Evolutionary conservation across 1,140 invertebrate genomes (phyloP).

Genomic region (Drosophila santomea): DNA sequence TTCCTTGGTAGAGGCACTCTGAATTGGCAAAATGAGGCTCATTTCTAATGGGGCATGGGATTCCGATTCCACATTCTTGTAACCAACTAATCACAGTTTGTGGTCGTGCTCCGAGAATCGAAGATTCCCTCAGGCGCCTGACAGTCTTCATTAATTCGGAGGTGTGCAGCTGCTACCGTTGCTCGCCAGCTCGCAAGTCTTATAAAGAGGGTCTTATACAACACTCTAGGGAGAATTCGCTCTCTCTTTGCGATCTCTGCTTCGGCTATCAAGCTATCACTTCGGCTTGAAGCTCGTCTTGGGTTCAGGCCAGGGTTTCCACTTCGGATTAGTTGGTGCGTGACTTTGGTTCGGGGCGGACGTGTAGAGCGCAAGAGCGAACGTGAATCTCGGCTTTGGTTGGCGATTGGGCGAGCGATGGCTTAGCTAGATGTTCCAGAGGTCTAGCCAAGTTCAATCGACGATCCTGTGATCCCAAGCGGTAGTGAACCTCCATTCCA

Average conservation of each 20-base stretch:
- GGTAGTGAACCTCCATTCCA: conserved; percentile 1
- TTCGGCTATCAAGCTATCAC: neutral
- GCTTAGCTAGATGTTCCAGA: conserved; percentile 63
- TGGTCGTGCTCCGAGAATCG: conserved; percentile 2
- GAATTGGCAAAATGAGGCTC: neutral
- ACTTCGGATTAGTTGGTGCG: conserved; percentile 63
- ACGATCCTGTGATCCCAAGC: neutral
- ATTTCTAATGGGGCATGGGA: conserved; percentile 7
- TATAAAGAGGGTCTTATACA: conserved; percentile 11
- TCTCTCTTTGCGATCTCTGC: too few relatives aligned
- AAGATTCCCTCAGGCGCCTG: conserved; percentile 29
- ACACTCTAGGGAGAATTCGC: neutral
- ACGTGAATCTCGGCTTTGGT: conserved; percentile 14
- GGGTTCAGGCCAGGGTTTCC: conserved; percentile 39
- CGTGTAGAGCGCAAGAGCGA: conserved; percentile 22
- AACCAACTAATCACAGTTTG: conserved; percentile 34
- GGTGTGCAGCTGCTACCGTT: conserved; percentile 19
- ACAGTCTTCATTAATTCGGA: conserved; percentile 29
- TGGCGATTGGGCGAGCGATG: conserved; percentile 51
- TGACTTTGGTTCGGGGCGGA: conserved; percentile 50
- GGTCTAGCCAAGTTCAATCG: conserved; percentile 71
- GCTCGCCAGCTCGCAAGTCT: neutral
- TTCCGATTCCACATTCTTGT: conserved; percentile 23
- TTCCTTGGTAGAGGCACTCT: conserved; percentile 2
- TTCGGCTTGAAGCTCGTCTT: conserved; percentile 18